These are phyloP conservation scores for Epirrhoe alternata DNA, from an alignment of 2,888 invertebrate genomes.

Conservation along the genomic window DNA sequence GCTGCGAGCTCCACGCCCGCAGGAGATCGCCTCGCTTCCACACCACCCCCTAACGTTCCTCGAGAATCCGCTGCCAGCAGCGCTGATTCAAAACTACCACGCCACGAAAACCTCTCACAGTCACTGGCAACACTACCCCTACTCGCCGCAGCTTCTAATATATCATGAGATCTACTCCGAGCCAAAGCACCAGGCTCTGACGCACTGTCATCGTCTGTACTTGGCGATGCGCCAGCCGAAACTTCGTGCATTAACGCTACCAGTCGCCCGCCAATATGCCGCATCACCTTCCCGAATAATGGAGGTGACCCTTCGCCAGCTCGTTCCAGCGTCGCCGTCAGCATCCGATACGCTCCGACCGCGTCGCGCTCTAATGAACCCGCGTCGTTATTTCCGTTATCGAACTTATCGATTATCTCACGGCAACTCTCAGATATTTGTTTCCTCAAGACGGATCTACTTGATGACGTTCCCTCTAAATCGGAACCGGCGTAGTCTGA, in stretches of 20 bases:
- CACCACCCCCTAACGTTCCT: constrained; percentile 90
- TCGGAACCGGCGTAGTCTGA: constrained; percentile 96
- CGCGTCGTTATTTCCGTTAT: constrained; percentile 87
- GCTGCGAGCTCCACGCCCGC: constrained; percentile 93
- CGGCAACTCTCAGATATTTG: constrained; percentile 95
- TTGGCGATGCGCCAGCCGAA: constrained; percentile 91
- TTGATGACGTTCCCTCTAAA: constrained; percentile 87
- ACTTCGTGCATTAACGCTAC: constrained; percentile 97
- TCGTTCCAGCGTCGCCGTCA: constrained; percentile 93
- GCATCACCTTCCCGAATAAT: constrained; percentile 95
- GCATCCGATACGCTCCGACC: constrained; percentile 93
- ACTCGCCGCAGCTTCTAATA: constrained; percentile 87
- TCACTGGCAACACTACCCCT: constrained; percentile 91
- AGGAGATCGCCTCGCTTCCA: constrained; percentile 91
- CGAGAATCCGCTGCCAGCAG: constrained; percentile 94
- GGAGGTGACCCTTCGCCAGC: constrained; percentile 91
- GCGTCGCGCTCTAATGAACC: constrained; percentile 89
- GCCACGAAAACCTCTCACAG: constrained; percentile 95
- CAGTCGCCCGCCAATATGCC: constrained; percentile 94
- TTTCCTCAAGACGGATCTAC: constrained; percentile 90
- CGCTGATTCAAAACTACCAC: constrained; percentile 97
- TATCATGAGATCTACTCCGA: constrained; percentile 93
- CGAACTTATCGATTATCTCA: constrained; percentile 94
- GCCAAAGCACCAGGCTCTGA: constrained; percentile 89
- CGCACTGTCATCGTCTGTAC: constrained; percentile 90